Base-by-base conservation (phyloP, 2,888 invertebrate genomes). In the Mythimna ferrago region DNA sequence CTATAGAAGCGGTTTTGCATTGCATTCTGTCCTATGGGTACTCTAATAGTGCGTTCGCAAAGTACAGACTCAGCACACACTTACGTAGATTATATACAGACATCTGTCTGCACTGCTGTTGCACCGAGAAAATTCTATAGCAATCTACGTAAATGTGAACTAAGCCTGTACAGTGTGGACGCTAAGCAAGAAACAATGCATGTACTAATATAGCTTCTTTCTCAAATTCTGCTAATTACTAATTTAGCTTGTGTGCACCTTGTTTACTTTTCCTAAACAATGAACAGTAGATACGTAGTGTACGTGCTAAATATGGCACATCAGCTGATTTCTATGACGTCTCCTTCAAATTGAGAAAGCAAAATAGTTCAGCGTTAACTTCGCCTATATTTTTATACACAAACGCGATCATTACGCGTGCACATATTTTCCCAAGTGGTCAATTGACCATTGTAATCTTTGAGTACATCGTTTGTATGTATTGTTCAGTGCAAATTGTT, bases 341-440 rank as follows among this genome's bases (percentile, higher is more conserved):
- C 44, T 57, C 41, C 32, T 5, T 38, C 6, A 62, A 26, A 56
- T 73, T 57, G 21, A 65, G 44, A 32, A 16, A 51, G 6, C 10
- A 19, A 48, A 62, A 6, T 32, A 62, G 21, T 48, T 41, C 26
- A 69, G 21, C 7, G 19, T 19, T 56, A n/a, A 54, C 53, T 57
- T 44, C 6, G 32, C n/a, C 32, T 57, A 61, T 65, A 73, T 68
- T 66, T 66, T 72, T 65, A 76, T 66, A 78, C 57, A 66, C 53
- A 56, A 76, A 73, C 69, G 62, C 76, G 74, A 76, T 73, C 65
- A 76, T 80, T 56, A 64, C 62, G 51, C 62, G 56, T 57, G 53
- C 16, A 76, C 68, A 75, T 67, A 77, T 78, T 82, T 88, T 63
- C 41, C 61, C 83, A 89, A 91, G 87, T 88, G 86, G 78, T 74